Percentiles rank a stretch among this genome's conserved stretches.
Evolutionary conservation across 2,888 invertebrate genomes (phyloP).

Genomic region (Ormyrus nitidulus): DNA sequence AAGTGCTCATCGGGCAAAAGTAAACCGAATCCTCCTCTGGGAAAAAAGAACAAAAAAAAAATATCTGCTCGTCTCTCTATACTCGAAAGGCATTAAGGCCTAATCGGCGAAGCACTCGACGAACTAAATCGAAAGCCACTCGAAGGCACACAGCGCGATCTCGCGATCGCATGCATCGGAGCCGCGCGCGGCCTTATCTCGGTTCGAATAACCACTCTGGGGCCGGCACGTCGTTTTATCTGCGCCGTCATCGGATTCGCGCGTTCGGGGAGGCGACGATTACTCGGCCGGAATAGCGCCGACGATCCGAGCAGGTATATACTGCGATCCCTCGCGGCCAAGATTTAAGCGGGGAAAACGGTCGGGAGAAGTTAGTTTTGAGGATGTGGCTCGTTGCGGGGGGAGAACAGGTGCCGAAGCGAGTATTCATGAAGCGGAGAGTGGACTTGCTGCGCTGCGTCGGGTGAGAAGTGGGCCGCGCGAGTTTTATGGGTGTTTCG

Average conservation of each 20-base stretch:
- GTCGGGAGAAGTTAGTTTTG: too few species aligned
- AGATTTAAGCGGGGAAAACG: too few species aligned
- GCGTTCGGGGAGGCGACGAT: conserved; percentile 28
- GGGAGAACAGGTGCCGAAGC: too few species aligned
- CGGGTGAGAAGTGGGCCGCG: too few species aligned
- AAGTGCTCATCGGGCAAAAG: too few species aligned
- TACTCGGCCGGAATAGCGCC: not conserved
- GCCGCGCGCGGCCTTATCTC: not conserved
- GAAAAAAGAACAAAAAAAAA: not conserved
- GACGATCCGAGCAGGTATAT: not conserved
- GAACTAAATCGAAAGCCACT: conserved; percentile 14
- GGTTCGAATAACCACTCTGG: not conserved
- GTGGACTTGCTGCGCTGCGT: too few species aligned
- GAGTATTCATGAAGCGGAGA: too few species aligned
- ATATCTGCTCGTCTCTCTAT: not conserved
- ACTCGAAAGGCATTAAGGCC: not conserved
- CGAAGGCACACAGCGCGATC: not conserved
- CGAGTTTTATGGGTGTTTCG: too few species aligned
- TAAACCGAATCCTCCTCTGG: not conserved
- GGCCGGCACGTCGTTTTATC: conserved; percentile 13
- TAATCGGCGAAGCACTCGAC: not conserved
- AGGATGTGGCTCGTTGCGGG: too few species aligned
- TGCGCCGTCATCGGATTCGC: conserved; percentile 34
- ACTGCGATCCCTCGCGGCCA: too few species aligned
- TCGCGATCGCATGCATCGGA: not conserved